phyloP scores from a whole-genome alignment of 2,113 vertebrate species.

The Anguilla rostrata region DNA sequence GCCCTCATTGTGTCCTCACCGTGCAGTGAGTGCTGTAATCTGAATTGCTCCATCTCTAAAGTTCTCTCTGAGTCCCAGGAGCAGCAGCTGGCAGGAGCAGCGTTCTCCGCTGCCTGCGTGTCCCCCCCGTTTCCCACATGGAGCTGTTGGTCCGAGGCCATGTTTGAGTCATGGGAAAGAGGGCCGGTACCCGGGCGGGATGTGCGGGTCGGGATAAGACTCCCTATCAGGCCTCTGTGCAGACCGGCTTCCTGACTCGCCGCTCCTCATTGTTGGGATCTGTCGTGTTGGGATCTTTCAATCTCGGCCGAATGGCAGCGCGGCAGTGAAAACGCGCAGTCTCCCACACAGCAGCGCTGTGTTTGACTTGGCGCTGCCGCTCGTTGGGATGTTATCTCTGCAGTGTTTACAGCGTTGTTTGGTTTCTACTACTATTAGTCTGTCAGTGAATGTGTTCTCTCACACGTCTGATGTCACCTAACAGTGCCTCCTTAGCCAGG shows the following conservation, averaged over 20 bases:
- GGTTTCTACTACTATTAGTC: background rate
- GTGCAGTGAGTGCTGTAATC: background rate
- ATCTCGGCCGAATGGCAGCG: background rate
- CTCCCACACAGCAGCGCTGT: background rate
- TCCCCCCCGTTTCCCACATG: constrained; percentile 12
- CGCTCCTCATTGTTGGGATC: constrained; percentile 9
- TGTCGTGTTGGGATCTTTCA: background rate
- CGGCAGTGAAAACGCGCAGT: background rate
- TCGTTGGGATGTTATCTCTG: background rate
- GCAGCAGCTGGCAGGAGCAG: constrained; percentile 9
- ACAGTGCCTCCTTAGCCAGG: background rate
- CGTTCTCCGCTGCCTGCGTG: background rate
- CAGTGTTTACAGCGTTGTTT: background rate
- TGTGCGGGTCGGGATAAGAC: constrained; percentile 38
- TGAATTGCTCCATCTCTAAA: background rate
- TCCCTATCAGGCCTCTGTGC: constrained; percentile 31
- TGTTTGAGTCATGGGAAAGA: constrained; percentile 38
- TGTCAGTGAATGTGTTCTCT: background rate
- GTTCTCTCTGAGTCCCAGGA: background rate
- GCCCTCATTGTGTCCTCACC: background rate
- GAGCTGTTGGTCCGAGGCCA: constrained; percentile 18
- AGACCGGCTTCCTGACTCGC: constrained; percentile 38
- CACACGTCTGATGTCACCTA: background rate
- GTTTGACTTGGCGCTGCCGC: background rate
- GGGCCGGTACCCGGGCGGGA: constrained; percentile 28